These are phyloP conservation scores for Papilio machaon DNA, from an alignment of 1,140 invertebrate genomes.

Conservation along the genomic window DNA sequence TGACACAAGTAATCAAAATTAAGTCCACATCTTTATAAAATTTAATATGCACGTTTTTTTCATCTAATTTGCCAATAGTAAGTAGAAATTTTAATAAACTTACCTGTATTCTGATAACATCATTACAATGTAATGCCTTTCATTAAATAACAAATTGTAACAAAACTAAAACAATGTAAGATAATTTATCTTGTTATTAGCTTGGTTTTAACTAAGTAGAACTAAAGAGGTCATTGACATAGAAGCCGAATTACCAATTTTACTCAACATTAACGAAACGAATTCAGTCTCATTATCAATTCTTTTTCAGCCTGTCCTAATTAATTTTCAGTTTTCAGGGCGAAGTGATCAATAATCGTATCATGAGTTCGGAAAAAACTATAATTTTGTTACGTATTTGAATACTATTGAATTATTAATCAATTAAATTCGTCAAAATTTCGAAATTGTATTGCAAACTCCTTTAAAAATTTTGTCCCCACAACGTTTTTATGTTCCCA, in stretches of 20 bases:
- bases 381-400: no score
- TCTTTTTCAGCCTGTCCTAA: background rate
- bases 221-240: background rate
- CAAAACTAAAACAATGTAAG: background rate
- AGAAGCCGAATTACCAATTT: background rate
- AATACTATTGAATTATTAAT: no score
- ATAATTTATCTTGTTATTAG: background rate
- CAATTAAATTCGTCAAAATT: no score
- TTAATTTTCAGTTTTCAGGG: background rate
- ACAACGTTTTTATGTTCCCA: background rate
- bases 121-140: background rate
- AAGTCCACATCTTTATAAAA: no score
- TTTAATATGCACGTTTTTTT: no score
- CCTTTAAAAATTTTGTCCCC: background rate
- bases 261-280: no score
- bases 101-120: background rate
- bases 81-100: no score
- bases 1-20: no score
- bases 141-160: conserved; percentile 13
- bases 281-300: background rate
- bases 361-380: background rate
- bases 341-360: background rate
- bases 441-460: no score
- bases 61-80: background rate
- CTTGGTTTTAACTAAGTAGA: background rate